Conservation (phyloP, 1,140 invertebrate species). For the Cyrtorhinus lividipennis region DNA sequence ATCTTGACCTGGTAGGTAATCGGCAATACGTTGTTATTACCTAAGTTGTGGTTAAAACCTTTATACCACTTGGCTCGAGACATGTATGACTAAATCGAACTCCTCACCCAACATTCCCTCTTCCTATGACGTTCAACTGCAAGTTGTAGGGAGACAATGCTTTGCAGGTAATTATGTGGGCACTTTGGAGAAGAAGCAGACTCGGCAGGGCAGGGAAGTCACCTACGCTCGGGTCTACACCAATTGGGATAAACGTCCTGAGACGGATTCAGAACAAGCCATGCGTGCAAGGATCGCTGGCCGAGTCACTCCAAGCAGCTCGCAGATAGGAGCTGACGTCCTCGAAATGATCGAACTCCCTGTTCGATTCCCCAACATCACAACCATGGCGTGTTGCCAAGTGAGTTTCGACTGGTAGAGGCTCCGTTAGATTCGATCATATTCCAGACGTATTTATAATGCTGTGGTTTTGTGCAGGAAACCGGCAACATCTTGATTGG, state of each 20-base stretch:
- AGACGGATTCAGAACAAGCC: slow-evolving; percentile 35
- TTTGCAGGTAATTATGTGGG: slow-evolving; percentile 41
- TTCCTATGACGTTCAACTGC: too few relatives aligned
- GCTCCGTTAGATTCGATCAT: slow-evolving; percentile 7
- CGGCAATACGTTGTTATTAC: too few relatives aligned
- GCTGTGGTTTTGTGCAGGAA: slow-evolving; percentile 31
- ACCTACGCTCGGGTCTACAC: slow-evolving; percentile 47
- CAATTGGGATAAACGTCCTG: slow-evolving; percentile 38
- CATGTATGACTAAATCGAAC: too few relatives aligned
- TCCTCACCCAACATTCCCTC: too few relatives aligned
- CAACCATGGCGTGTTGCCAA: slow-evolving; percentile 45
- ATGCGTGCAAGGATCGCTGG: slow-evolving; percentile 55
- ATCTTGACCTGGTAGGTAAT: too few relatives aligned
- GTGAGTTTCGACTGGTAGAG: slow-evolving; percentile 24
- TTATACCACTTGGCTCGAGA: too few relatives aligned
- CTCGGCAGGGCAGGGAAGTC: slow-evolving; percentile 35
- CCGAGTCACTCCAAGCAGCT: slow-evolving; percentile 41
- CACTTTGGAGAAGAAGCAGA: slow-evolving; percentile 44
- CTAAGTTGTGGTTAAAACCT: too few relatives aligned
- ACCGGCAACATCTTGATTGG: slow-evolving; percentile 45
- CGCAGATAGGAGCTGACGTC: slow-evolving; percentile 23
- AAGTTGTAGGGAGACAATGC: not conserved
- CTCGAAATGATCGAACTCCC: slow-evolving; percentile 56
- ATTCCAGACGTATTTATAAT: too few relatives aligned
- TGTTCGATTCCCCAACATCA: slow-evolving; percentile 35